Evolutionary conservation across 2,888 invertebrate genomes (phyloP).

Genomic region (Sminthurinus aureus): DNA sequence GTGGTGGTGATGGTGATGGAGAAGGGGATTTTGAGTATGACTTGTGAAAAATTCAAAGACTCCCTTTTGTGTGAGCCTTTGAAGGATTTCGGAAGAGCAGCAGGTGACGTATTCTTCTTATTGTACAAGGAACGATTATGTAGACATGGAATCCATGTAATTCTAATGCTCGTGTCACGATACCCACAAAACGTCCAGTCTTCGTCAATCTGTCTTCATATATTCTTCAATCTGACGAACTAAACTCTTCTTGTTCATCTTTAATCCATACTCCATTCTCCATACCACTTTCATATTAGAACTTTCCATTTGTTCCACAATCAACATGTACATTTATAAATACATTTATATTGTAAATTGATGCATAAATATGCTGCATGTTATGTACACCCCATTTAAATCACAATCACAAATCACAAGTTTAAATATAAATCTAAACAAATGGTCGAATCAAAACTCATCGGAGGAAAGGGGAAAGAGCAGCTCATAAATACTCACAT

Average conservation of each 20-base stretch:
- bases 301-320: constrained; percentile 36
- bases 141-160: constrained; percentile 51
- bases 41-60: constrained; percentile 51
- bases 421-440: constrained; percentile 3
- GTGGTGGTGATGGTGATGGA: background rate
- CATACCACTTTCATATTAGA: constrained; percentile 13
- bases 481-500: too few relatives aligned
- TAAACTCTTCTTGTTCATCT: too few relatives aligned
- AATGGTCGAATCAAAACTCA: background rate
- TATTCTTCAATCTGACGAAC: background rate
- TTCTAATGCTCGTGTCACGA: constrained; percentile 52
- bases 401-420: constrained; percentile 18
- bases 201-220: constrained; percentile 29
- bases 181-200: constrained; percentile 26
- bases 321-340: background rate
- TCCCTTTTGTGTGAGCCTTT: constrained; percentile 43
- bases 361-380: too few relatives aligned
- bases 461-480: too few relatives aligned
- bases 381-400: constrained; percentile 27
- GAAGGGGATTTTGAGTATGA: constrained; percentile 50
- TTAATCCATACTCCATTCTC: too few relatives aligned
- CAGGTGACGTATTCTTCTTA: constrained; percentile 46
- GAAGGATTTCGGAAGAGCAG: constrained; percentile 43
- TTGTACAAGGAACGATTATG: constrained; percentile 45
- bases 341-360: background rate